These are phyloP conservation scores for Macroteleia sp. DNA, from an alignment of 2,888 invertebrate genomes.

Conservation along the genomic window DNA sequence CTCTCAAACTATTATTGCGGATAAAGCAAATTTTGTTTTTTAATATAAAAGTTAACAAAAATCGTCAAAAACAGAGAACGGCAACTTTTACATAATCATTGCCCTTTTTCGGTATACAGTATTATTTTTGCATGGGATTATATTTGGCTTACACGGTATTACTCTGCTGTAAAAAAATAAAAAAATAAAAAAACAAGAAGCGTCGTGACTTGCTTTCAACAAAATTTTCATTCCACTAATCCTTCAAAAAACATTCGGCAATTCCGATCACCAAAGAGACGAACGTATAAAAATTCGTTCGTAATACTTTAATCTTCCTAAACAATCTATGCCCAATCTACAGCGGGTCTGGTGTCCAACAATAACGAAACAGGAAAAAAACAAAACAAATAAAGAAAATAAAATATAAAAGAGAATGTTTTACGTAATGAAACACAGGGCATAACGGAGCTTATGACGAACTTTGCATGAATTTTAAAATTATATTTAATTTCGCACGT, in stretches of 20 bases:
- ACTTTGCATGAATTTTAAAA: too few species aligned
- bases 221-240: constrained; percentile 49
- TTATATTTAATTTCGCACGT: too few species aligned
- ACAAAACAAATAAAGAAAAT: too few species aligned
- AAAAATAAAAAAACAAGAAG: too few species aligned
- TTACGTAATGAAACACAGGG: not conserved
- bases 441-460: too few species aligned
- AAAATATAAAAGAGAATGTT: not conserved
- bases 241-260: constrained; percentile 40
- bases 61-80: constrained; percentile 2
- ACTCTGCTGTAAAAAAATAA: constrained; percentile 39
- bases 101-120: constrained; percentile 27
- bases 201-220: constrained; percentile 30
- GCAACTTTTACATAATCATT: constrained; percentile 36
- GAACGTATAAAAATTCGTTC: constrained; percentile 27
- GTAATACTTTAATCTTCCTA: constrained; percentile 44
- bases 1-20: too few species aligned
- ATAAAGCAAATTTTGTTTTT: too few species aligned
- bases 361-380: not conserved
- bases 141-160: constrained; percentile 51
- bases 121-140: constrained; percentile 49
- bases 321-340: constrained; percentile 35
- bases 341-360: not conserved
- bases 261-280: constrained; percentile 11
- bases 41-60: too few species aligned